phyloP scores from a whole-genome alignment of 2,113 vertebrate species.

The Phrynocephalus versicolor region DNA sequence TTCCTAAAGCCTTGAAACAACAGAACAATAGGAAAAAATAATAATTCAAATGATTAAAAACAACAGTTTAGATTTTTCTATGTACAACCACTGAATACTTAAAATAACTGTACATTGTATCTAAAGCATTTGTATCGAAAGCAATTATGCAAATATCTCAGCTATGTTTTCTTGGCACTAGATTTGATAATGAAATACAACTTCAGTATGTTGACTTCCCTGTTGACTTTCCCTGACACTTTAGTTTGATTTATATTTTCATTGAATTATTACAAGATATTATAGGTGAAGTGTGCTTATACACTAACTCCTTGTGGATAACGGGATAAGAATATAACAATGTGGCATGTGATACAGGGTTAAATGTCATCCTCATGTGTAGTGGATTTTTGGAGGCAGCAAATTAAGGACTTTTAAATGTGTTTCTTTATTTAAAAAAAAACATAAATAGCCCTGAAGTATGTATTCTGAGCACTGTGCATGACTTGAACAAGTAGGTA shows the following conservation, averaged over 20 bases:
- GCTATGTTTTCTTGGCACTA: neutral
- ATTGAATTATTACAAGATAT: slow-evolving; percentile 35
- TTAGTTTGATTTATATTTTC: neutral
- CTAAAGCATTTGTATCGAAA: neutral
- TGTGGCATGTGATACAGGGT: slow-evolving; percentile 44
- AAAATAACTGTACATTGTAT: neutral
- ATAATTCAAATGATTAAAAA: neutral
- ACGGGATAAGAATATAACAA: slow-evolving; percentile 50
- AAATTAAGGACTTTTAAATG: slow-evolving; percentile 8
- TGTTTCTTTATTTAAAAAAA: neutral
- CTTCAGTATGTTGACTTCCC: neutral
- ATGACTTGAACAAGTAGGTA: slow-evolving; percentile 18
- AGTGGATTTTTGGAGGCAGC: slow-evolving; percentile 29
- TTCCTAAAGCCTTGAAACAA: neutral
- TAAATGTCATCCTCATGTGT: slow-evolving; percentile 35
- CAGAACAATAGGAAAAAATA: neutral
- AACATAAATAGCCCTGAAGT: slow-evolving; percentile 3
- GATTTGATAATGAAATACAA: neutral
- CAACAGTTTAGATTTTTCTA: neutral
- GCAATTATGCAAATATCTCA: neutral
- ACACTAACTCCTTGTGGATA: slow-evolving; percentile 37
- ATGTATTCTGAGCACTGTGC: neutral
- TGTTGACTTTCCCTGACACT: neutral
- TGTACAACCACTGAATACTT: accelerated
- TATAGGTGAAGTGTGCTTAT: slow-evolving; percentile 12